A percentile compares a stretch with the other conserved stretches of the same genome.
Evolutionary conservation across 2,113 vertebrate species (phyloP).

Genomic region (Psilopsiagon aurifrons): DNA sequence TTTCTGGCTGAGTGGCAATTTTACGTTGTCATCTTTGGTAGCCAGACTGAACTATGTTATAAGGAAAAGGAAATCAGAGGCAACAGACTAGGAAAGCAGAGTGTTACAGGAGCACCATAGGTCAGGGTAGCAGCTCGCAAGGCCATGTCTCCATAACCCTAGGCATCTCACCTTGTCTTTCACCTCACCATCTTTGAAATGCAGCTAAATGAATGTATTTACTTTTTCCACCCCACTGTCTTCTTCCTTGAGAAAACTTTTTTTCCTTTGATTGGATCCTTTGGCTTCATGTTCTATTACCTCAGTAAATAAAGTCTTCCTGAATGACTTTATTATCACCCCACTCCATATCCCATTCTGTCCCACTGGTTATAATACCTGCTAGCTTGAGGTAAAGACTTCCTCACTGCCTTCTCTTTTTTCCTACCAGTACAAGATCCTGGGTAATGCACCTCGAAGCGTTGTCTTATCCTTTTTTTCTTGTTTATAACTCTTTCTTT

Average conservation of each 20-base stretch:
- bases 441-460: background rate
- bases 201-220: background rate
- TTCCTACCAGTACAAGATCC: background rate
- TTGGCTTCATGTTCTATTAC: constrained; percentile 8
- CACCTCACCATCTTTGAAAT: background rate
- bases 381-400: background rate
- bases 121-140: background rate
- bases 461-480: constrained; percentile 6
- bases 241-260: background rate
- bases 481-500: constrained; percentile 26
- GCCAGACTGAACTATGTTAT: background rate
- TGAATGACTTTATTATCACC: background rate
- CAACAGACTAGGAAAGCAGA: background rate
- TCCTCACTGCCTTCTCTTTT: background rate
- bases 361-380: background rate
- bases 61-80: background rate
- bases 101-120: background rate
- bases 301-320: constrained; percentile 14
- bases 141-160: background rate
- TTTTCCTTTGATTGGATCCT: background rate
- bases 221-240: background rate
- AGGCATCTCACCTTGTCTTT: constrained; percentile 11
- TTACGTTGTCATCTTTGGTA: background rate
- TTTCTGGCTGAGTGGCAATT: background rate
- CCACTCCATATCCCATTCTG: background rate